Evolutionary conservation across 2,888 invertebrate species (phyloP), one percentile per base, ranked within the genome.

Genomic region (Ethmia dodecea): DNA sequence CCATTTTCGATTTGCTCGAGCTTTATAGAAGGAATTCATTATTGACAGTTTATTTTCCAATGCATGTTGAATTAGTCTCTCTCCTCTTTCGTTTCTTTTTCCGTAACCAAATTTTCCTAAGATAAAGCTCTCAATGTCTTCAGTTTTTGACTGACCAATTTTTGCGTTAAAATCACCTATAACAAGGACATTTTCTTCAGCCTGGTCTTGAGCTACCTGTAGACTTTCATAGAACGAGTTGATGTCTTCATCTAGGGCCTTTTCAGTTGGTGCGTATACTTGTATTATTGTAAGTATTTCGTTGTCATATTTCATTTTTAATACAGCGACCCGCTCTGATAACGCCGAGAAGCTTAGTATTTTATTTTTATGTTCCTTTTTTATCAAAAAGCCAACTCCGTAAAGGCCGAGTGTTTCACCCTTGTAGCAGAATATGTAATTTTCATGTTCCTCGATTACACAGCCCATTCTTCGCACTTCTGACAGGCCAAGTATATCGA

Each of bases 1-100:
- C 45, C 45, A 45, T 29, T 12, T 33, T 1, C 14, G 27, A 5
- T 13, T 25, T 5, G 20, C 14, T 26, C 35, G 41, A 10, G 35
- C 40, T 11, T 43, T 43, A 5, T 37, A 43, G 8, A 20, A 37
- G 1, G 47, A 47, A 9, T 52, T 45, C 33, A 47, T 42, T 9
- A 47, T 41, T 12, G 28, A 3, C 5, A 49, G 24, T 4, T 47
- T 46, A 8, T 54, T 10, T 16, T 48, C 43, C 5, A 40, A 13
- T 1, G 53, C 45, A 26, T 39, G 45, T 5, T 48, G 22, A 12
- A 51, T 33, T 1, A 51, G 41, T 1, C 40, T 28, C 28, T 51
- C 38, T 2, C 46, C 50, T 28, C 43, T 41, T 8, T 30, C 12
- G 13, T 45, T 50, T 10, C 48, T 9, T 18, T 25, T 24, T 8